Conservation (phyloP, 2,797 vertebrate species). For the Apodemus agrarius region DNA sequence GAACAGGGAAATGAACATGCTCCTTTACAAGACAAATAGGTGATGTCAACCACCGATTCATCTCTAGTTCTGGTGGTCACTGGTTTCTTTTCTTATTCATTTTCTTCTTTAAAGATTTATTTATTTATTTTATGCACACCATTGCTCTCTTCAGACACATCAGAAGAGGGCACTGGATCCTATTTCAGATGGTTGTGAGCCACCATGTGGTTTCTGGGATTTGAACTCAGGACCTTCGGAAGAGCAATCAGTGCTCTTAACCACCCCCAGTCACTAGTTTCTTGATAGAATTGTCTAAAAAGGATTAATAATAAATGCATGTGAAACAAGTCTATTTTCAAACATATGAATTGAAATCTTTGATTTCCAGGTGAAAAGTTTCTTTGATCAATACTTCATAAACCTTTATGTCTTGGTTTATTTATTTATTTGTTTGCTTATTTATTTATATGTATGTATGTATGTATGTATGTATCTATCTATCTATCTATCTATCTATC, state of each 20-base stretch:
- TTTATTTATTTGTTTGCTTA: too few species aligned
- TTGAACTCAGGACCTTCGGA: too few species aligned
- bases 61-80: not conserved
- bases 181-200: too few species aligned
- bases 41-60: not conserved
- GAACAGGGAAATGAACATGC: not conserved
- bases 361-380: conserved; percentile 34
- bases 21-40: not conserved
- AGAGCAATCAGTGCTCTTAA: too few species aligned
- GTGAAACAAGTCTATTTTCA: not conserved
- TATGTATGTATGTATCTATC: too few species aligned
- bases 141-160: too few species aligned
- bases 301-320: conserved; percentile 28
- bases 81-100: not conserved
- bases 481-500: too few species aligned
- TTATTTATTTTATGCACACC: too few species aligned
- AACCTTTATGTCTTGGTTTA: not conserved
- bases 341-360: not conserved
- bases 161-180: too few species aligned
- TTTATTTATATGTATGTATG: not conserved
- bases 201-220: too few species aligned
- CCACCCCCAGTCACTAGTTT: not conserved
- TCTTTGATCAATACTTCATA: not conserved
- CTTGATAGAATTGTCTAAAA: conserved; percentile 23
- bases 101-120: too few species aligned